Conservation (phyloP, 37 sponge, comb jelly and placozoan species). For the Axinella damicornis region DNA sequence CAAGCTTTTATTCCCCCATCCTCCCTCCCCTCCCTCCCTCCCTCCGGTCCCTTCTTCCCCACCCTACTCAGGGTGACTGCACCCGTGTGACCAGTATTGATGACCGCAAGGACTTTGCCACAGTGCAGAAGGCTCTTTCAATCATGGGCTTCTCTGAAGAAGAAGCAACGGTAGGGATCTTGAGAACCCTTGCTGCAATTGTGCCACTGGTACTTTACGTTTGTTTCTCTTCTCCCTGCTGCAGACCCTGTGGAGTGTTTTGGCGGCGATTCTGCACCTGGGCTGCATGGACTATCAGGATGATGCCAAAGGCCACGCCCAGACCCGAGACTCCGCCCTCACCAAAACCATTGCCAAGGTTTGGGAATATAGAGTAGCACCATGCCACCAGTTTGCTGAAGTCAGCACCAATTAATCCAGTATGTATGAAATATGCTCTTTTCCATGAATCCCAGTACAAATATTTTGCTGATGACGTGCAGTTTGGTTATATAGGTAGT, state of each 20-base stretch:
- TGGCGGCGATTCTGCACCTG: conserved; percentile 71
- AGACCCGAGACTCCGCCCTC: conserved; percentile 4
- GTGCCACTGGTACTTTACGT: too few relatives aligned
- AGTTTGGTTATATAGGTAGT: too few relatives aligned
- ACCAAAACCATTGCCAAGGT: conserved; percentile 43
- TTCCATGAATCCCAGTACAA: too few relatives aligned
- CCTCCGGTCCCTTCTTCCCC: background rate
- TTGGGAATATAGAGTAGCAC: too few relatives aligned
- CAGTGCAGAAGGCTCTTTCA: conserved; percentile 57
- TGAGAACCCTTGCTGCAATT: too few relatives aligned
- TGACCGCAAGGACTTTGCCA: conserved; percentile 53
- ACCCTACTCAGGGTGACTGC: conserved; percentile 50
- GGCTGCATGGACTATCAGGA: conserved; percentile 53
- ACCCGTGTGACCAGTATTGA: conserved; percentile 51
- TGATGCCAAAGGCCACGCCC: conserved; percentile 26
- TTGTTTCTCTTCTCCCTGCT: too few relatives aligned
- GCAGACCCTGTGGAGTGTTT: conserved; percentile 70
- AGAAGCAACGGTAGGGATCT: conserved; percentile 46
- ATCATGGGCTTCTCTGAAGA: conserved; percentile 62
- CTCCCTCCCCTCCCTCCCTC: background rate
- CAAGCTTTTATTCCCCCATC: background rate
- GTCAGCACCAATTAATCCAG: too few relatives aligned
- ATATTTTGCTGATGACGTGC: too few relatives aligned
- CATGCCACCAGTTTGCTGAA: too few relatives aligned
- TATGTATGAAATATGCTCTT: too few relatives aligned